These are phyloP conservation scores for Nebria salina DNA, from an alignment of 2,888 invertebrate species.

Conservation along the genomic window DNA sequence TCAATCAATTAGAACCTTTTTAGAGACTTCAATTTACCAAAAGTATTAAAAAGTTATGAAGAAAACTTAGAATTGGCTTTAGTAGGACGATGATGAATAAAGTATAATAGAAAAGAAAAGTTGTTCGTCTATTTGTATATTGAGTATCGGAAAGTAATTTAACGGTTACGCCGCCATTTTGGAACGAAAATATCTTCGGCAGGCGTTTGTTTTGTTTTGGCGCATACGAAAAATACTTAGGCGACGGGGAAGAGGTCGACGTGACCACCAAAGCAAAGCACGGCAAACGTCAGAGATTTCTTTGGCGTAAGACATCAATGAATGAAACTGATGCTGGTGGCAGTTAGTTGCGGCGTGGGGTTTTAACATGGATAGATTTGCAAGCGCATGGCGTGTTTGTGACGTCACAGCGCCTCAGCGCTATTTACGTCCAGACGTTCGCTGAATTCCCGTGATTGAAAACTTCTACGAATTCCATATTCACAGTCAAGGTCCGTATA, in stretches of 20 bases:
- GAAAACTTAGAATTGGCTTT: no score
- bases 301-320: slow-evolving; percentile 25
- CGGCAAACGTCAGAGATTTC: slow-evolving; percentile 14
- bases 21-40: no score
- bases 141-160: no score
- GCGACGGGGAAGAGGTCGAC: background rate
- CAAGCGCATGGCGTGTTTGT: slow-evolving; percentile 15
- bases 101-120: no score
- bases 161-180: no score
- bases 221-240: no score
- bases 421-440: slow-evolving; percentile 31
- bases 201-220: no score
- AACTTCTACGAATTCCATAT: slow-evolving; percentile 19
- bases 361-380: background rate
- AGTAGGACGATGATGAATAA: no score
- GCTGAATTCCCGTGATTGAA: slow-evolving; percentile 7
- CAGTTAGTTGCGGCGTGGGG: slow-evolving; percentile 3
- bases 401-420: slow-evolving; percentile 26
- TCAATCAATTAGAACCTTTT: no score
- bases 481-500: slow-evolving; percentile 21
- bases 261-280: background rate
- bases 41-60: no score
- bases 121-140: no score
- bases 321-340: slow-evolving; percentile 12
- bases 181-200: no score